A percentile compares a stretch with the other conserved stretches of the same genome.
Conservation (phyloP, 2,888 invertebrate genomes). For the Lucinisca nassula region DNA sequence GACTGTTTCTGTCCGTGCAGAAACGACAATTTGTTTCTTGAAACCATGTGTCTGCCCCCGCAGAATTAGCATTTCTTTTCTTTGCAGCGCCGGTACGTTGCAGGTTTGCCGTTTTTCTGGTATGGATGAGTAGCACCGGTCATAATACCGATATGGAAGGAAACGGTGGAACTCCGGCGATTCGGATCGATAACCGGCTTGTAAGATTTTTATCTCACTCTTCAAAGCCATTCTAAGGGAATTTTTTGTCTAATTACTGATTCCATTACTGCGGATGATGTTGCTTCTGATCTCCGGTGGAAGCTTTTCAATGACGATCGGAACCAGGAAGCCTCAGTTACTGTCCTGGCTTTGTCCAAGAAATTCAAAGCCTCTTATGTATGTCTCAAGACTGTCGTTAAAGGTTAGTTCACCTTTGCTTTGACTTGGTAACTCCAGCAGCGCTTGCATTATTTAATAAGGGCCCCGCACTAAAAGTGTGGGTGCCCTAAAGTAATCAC, state of each 20-base stretch:
- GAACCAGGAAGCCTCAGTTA: slow-evolving; percentile 39
- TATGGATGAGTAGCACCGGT: background rate
- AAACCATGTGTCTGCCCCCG: background rate
- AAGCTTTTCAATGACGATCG: slow-evolving; percentile 43
- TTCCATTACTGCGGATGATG: slow-evolving; percentile 12
- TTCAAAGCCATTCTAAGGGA: slow-evolving; percentile 29
- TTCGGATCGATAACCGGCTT: background rate
- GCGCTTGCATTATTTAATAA: slow-evolving; percentile 42
- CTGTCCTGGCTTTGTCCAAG: slow-evolving; percentile 38
- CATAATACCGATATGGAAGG: background rate
- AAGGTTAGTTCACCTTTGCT: slow-evolving; percentile 22
- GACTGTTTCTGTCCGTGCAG: background rate
- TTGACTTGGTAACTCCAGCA: slow-evolving; percentile 31
- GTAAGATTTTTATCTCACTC: slow-evolving; percentile 30
- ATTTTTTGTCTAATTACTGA: slow-evolving; percentile 20
- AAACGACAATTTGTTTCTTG: background rate
- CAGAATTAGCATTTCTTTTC: slow-evolving; percentile 16
- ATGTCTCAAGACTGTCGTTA: slow-evolving; percentile 44
- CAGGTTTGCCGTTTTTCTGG: background rate
- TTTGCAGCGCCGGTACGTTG: background rate
- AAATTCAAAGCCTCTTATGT: slow-evolving; percentile 49
- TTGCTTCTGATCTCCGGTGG: slow-evolving; percentile 23
- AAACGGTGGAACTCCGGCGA: background rate
- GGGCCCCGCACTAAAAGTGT: too few species aligned
- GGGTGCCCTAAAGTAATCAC: too few species aligned